These are phyloP conservation scores for Scytalopus superciliaris DNA, from an alignment of 2,113 vertebrate species.

Conservation along the genomic window DNA sequence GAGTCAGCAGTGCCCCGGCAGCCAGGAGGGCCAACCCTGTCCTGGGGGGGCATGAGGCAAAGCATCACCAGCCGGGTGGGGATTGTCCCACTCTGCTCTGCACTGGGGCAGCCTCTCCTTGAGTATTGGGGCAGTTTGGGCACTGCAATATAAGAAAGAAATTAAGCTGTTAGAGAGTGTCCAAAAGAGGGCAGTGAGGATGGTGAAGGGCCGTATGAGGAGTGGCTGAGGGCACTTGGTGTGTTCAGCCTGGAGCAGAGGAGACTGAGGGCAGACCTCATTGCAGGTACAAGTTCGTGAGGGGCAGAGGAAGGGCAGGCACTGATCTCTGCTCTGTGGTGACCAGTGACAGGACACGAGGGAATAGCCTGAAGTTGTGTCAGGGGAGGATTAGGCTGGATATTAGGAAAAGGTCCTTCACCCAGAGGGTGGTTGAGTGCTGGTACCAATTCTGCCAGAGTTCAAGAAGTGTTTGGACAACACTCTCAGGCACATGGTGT, in stretches of 20 bases:
- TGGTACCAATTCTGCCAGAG: not conserved
- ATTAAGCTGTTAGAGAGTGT: not conserved
- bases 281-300: fast-evolving
- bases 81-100: not conserved
- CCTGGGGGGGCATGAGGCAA: not conserved
- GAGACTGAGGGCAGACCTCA: not conserved
- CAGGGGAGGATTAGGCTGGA: fast-evolving
- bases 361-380: not conserved
- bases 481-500: fast-evolving
- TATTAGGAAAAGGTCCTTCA: not conserved
- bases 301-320: not conserved
- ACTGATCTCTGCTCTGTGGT: not conserved
- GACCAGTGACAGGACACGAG: not conserved
- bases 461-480: fast-evolving
- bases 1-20: not conserved
- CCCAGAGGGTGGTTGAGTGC: fast-evolving
- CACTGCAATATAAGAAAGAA: fast-evolving
- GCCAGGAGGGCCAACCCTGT: not conserved
- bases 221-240: not conserved
- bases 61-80: not conserved
- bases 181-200: fast-evolving
- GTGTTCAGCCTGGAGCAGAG: not conserved
- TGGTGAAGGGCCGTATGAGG: fast-evolving
- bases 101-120: fast-evolving
- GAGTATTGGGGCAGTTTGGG: fast-evolving